These are phyloP conservation scores for Calliphora vicina DNA, from an alignment of 1,140 invertebrate genomes.

Conservation along the genomic window DNA sequence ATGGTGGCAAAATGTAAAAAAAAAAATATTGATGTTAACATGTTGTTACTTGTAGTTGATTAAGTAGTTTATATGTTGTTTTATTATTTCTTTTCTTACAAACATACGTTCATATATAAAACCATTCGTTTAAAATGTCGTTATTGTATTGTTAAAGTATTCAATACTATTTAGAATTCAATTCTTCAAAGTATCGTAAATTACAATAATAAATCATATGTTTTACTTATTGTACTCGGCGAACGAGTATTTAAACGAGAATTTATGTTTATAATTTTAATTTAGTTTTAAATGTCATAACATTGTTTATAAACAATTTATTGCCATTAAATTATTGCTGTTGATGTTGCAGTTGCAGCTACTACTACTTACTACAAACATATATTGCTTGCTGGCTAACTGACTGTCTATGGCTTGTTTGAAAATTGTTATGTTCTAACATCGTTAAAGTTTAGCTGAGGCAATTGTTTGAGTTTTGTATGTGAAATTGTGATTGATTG, in stretches of 20 bases:
- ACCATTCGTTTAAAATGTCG: neutral
- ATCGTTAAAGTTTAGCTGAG: neutral
- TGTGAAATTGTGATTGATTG: conserved; percentile 3
- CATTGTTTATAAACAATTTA: conserved; percentile 1
- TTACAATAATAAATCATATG: conserved; percentile 14
- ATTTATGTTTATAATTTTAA: conserved; percentile 17
- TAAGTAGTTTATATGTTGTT: neutral
- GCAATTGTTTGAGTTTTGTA: neutral
- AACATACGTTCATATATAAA: neutral
- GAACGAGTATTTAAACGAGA: neutral
- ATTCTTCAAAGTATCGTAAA: neutral
- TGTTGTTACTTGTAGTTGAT: neutral
- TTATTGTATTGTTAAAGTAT: no score
- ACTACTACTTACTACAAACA: neutral
- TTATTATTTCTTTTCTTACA: neutral
- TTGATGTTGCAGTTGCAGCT: neutral
- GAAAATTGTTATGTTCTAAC: neutral
- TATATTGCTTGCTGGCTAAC: no score
- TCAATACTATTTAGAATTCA: neutral
- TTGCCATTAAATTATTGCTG: conserved; percentile 4
- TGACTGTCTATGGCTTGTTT: neutral
- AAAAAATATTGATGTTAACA: neutral
- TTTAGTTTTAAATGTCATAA: conserved; percentile 13
- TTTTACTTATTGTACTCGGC: neutral
- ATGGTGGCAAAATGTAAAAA: neutral